These are phyloP conservation scores for Setophaga coronata DNA, from an alignment of 2,113 vertebrate genomes.

Conservation along the genomic window DNA sequence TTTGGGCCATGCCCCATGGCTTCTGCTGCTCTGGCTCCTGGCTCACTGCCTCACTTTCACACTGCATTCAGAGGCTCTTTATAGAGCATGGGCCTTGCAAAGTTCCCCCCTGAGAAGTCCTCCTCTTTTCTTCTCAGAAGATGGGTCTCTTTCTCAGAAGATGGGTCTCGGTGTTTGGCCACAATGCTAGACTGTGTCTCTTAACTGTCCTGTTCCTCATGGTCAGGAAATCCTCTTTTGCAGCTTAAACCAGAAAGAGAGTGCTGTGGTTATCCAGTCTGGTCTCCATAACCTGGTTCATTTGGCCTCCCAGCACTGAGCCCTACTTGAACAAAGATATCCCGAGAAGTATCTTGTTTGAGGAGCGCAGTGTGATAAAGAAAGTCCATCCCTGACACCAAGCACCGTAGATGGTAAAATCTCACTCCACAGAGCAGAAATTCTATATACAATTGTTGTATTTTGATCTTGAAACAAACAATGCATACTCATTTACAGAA, in stretches of 20 bases:
- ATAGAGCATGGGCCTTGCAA: accelerated
- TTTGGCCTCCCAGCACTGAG: not conserved
- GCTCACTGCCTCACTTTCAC: accelerated
- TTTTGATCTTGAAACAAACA: not conserved
- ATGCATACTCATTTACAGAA: not conserved
- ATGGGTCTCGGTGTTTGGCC: not conserved
- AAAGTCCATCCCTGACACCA: not conserved
- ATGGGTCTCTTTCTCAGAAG: not conserved
- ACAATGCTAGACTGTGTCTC: not conserved
- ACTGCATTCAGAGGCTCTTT: not conserved
- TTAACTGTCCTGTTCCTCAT: not conserved
- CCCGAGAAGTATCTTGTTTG: not conserved
- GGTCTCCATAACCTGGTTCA: not conserved
- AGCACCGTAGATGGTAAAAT: not conserved
- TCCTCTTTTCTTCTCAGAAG: not conserved
- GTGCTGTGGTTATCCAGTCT: not conserved
- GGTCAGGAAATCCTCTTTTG: not conserved
- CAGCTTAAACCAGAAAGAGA: not conserved
- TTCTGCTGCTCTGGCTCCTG: not conserved
- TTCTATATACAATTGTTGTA: not conserved
- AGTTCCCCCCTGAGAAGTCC: not conserved
- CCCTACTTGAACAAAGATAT: not conserved
- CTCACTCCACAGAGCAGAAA: not conserved
- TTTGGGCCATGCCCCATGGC: not conserved
- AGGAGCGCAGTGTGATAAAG: not conserved